phyloP scores from a whole-genome alignment of 2,888 invertebrate species.

The Lamellibrachia satsuma region DNA sequence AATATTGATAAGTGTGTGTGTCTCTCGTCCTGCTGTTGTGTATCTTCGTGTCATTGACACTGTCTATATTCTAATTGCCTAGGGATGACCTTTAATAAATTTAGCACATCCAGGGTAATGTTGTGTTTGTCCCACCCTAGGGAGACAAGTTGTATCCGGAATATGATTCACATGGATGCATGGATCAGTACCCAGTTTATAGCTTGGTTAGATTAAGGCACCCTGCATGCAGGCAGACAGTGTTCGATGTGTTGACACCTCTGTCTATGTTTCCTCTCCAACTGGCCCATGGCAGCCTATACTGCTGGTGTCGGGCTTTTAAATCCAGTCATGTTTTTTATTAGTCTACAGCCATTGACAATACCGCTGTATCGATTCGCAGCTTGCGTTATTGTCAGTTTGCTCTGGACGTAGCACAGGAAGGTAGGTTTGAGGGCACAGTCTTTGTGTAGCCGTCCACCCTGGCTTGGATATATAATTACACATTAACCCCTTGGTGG shows the following conservation, averaged over 20 bases:
- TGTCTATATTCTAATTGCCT: background rate
- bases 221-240: background rate
- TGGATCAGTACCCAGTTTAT: background rate
- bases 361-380: background rate
- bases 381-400: background rate
- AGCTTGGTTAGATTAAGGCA: background rate
- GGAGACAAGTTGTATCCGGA: background rate
- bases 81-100: background rate
- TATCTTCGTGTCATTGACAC: background rate
- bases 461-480: too few species aligned
- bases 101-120: background rate
- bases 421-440: background rate
- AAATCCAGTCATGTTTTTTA: conserved; percentile 11
- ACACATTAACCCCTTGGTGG: too few species aligned
- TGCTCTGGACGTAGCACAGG: background rate
- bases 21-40: background rate
- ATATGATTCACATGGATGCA: background rate
- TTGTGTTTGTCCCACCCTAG: background rate
- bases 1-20: background rate
- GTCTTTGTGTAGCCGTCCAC: background rate
- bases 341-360: background rate
- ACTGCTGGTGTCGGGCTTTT: background rate
- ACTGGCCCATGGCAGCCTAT: background rate
- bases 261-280: background rate
- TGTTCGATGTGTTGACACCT: background rate